These are phyloP conservation scores for Camponotus pennsylvanicus DNA, from an alignment of 1,140 invertebrate species.

Conservation along the genomic window DNA sequence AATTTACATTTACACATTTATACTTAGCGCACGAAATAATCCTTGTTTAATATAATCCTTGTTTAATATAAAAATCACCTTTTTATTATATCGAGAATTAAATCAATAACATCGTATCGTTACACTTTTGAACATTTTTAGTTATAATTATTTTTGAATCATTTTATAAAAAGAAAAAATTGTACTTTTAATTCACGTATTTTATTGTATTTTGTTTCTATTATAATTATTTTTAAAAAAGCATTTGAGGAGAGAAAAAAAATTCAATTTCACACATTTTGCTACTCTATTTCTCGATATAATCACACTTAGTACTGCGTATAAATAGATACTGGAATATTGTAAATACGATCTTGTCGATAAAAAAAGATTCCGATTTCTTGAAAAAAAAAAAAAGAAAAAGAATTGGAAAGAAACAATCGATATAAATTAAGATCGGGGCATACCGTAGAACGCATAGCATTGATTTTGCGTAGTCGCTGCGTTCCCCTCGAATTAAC, in stretches of 20 bases:
- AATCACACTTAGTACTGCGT: background rate
- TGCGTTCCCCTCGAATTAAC: slow-evolving; percentile 48
- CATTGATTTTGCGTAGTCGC: background rate
- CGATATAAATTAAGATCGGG: background rate
- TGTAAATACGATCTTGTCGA: background rate
- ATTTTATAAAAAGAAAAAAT: background rate
- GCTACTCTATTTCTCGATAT: background rate
- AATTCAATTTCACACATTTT: background rate
- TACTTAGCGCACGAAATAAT: background rate
- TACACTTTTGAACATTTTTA: too few relatives aligned
- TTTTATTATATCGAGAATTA: too few relatives aligned
- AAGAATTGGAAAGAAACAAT: background rate
- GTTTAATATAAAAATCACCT: too few relatives aligned
- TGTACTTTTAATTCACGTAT: background rate
- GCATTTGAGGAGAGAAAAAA: background rate
- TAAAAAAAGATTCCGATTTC: too few relatives aligned
- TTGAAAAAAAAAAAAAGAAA: too few relatives aligned
- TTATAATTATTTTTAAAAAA: background rate
- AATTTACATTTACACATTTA: background rate
- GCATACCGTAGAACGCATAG: background rate
- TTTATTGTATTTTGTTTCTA: background rate
- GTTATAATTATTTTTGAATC: background rate
- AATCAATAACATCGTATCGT: too few relatives aligned
- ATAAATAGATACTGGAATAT: too few relatives aligned
- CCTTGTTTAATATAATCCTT: background rate